These are phyloP conservation scores for Caiman crocodilus DNA, from an alignment of 2,797 vertebrate species.

Conservation along the genomic window DNA sequence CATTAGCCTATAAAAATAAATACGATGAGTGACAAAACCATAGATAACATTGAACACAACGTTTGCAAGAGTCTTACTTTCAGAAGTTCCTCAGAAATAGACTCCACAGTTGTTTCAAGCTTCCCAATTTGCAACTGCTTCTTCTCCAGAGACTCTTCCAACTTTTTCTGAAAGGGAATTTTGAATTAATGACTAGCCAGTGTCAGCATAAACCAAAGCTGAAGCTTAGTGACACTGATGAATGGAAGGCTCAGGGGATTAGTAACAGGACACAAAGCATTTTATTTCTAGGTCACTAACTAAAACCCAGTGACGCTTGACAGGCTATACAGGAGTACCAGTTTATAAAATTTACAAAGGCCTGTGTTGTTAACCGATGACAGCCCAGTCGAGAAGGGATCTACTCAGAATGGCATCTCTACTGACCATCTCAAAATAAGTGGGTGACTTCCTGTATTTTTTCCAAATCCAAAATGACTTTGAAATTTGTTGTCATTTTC, in stretches of 20 bases:
- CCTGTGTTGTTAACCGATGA: background rate
- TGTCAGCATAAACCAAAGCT: background rate
- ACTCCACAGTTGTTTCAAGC: constrained; percentile 37
- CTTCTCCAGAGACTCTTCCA: constrained; percentile 47
- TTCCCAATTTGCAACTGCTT: constrained; percentile 34
- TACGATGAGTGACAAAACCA: background rate
- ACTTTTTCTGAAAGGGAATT: constrained; percentile 30
- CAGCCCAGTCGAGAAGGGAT: background rate
- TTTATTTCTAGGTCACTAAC: background rate
- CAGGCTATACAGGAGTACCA: background rate
- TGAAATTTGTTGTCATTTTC: too few species aligned
- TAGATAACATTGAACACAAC: background rate
- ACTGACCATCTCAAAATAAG: too few species aligned
- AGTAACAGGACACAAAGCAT: background rate
- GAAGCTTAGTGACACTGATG: background rate
- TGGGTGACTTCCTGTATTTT: too few species aligned
- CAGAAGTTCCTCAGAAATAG: constrained; percentile 40
- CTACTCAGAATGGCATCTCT: background rate
- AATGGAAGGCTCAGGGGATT: background rate
- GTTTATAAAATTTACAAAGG: background rate
- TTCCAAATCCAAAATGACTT: too few species aligned
- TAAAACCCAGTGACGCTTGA: background rate
- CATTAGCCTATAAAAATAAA: constrained; percentile 27
- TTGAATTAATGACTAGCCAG: background rate
- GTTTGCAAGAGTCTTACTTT: background rate